Evolutionary conservation across 2,113 vertebrate genomes (phyloP).

Genomic region (Gorsachius goisagi): DNA sequence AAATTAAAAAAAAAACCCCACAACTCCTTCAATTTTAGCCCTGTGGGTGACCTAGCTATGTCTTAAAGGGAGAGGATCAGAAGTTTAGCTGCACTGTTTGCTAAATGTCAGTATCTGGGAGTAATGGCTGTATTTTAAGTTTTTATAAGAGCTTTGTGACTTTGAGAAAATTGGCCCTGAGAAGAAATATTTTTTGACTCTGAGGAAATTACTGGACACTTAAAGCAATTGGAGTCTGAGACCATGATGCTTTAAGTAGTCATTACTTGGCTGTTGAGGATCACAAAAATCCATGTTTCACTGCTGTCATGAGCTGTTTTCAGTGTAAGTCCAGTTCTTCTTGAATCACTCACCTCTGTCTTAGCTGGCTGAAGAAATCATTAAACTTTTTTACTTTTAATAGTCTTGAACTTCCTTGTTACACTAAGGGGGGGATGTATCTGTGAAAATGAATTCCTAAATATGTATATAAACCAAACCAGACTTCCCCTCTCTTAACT

Average conservation of each 20-base stretch:
- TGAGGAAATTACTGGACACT: neutral
- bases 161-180: neutral
- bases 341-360: neutral
- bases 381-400: neutral
- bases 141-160: neutral
- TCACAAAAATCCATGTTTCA: neutral
- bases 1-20: neutral
- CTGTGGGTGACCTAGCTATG: neutral
- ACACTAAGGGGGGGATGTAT: neutral
- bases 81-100: neutral
- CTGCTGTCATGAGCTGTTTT: neutral
- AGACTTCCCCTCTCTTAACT: neutral
- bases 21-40: neutral
- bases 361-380: neutral
- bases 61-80: conserved; percentile 5
- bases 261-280: neutral
- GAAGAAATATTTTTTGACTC: neutral
- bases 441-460: neutral
- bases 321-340: neutral
- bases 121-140: neutral
- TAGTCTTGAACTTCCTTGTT: neutral
- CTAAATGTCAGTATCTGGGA: neutral
- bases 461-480: neutral
- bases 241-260: neutral
- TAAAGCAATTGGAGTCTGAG: neutral